phyloP scores from a whole-genome alignment of 2,888 invertebrate genomes.

The Danaus chrysippus region DNA sequence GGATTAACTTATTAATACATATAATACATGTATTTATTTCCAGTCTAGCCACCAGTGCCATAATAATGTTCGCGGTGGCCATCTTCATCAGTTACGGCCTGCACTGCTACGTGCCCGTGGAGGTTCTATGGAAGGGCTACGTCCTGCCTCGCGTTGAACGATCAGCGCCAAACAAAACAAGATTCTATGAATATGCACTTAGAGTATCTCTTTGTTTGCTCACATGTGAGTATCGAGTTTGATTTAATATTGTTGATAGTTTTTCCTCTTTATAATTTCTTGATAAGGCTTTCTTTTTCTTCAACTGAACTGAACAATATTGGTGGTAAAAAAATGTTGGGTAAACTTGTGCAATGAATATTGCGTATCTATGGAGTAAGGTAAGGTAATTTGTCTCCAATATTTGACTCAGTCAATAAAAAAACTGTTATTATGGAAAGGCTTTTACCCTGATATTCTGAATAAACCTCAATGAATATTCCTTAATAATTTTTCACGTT shows the following conservation, averaged over 20 bases:
- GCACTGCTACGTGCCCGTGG: slow-evolving; percentile 97
- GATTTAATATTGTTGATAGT: not conserved
- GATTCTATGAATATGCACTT: slow-evolving; percentile 85
- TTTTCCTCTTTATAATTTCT: not conserved
- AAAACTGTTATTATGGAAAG: no score
- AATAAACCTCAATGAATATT: no score
- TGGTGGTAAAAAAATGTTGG: no score
- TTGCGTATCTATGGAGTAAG: no score
- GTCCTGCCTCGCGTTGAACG: slow-evolving; percentile 61
- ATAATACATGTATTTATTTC: slow-evolving; percentile 32
- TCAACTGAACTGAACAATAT: no score
- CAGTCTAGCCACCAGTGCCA: slow-evolving; percentile 84
- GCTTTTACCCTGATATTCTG: no score
- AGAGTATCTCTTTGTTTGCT: slow-evolving; percentile 87
- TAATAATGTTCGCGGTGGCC: slow-evolving; percentile 84
- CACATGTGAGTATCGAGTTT: slow-evolving; percentile 84
- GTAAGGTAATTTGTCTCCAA: no score
- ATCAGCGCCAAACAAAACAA: slow-evolving; percentile 49
- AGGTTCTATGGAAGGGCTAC: slow-evolving; percentile 92
- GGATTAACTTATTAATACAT: not conserved
- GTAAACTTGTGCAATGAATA: no score
- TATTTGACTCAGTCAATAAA: no score
- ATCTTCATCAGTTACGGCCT: slow-evolving; percentile 96
- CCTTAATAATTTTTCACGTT: no score
- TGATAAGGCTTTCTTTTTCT: no score